Evolutionary conservation across 2,113 vertebrate species (phyloP), one percentile per base, ranked within the genome.

Genomic region (Elgaria multicarinata): DNA sequence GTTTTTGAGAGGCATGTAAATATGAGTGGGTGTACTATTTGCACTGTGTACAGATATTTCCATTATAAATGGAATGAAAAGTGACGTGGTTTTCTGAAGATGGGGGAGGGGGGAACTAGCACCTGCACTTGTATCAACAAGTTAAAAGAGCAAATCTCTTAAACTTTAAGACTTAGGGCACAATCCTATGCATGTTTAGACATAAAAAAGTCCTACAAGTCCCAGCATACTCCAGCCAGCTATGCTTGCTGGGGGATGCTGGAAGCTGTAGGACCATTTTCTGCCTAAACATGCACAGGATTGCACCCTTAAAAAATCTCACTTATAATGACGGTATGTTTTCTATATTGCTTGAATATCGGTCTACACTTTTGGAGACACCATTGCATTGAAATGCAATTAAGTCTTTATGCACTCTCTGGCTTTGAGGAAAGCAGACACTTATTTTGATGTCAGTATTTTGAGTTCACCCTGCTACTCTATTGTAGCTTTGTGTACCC

Each of bases 31-130:
- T 24, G 22, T 88, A 66, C 53, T 93, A 33, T 92, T 94, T 94
- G 90, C 94, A 90, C 94, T 96, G 81, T 89, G 66, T 93, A 0
- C 36, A 22, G 87, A 92, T 72, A 36, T 83, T 92, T 33, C 64
- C 80, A 3, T 71, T 0, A 0, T 71, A 64, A 91, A 18, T 89
- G 42, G n/a, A 91, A 93, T 88, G 62, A 87, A 87, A 87, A 71
- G 53, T 58, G 12, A 31, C 80, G 20, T 93, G 44, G 16, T 53
- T 86, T 0, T 92, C 86, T 1, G 46, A 86, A 84, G 88, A 76
- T 50, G 8, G 46, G 46, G 46, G 50, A 72, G 26, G 36, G 58
- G 75, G 66, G 53, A 89, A 74, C 53, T 94, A 69, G 58, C 39
- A 84, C 83, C 85, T 88, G 67, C 55, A 83, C 36, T 90, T 33